Evolutionary conservation across 2,888 invertebrate genomes (phyloP).

Genomic region (Macaria liturata): DNA sequence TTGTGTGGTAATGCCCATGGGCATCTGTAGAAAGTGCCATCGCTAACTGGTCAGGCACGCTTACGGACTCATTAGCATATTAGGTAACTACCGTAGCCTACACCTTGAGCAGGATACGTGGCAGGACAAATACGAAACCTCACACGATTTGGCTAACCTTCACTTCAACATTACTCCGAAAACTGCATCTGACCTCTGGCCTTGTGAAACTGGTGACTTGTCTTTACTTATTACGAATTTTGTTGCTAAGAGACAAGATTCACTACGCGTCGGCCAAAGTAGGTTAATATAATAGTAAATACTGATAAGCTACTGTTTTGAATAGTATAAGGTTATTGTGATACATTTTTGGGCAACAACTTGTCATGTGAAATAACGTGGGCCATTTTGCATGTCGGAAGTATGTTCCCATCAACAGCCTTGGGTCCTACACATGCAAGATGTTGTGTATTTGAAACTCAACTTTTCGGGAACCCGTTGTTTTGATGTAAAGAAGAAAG

Average conservation of each 20-base stretch:
- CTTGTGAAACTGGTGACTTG: conserved; percentile 1
- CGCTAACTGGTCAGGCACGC: conserved; percentile 67
- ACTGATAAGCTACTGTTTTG: conserved; percentile 2
- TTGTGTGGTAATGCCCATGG: conserved; percentile 67
- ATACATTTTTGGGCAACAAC: conserved; percentile 3
- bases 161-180: neutral
- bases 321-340: neutral
- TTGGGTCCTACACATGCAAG: too few relatives aligned
- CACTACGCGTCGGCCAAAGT: neutral
- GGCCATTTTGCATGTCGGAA: neutral
- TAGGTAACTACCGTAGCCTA: conserved; percentile 56
- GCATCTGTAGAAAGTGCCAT: conserved; percentile 64
- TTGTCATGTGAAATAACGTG: conserved; percentile 3
- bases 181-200: conserved; percentile 2
- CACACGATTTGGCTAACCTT: conserved; percentile 3
- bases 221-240: neutral
- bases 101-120: conserved; percentile 34
- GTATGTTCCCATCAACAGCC: too few relatives aligned
- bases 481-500: conserved; percentile 9
- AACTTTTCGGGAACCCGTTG: conserved; percentile 14
- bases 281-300: conserved; percentile 6
- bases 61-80: conserved; percentile 65
- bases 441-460: conserved; percentile 2
- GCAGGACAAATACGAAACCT: conserved; percentile 2
- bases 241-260: neutral